These are phyloP conservation scores for Hydrochoerus hydrochaeris DNA, from an alignment of 2,113 vertebrate species.

Conservation along the genomic window DNA sequence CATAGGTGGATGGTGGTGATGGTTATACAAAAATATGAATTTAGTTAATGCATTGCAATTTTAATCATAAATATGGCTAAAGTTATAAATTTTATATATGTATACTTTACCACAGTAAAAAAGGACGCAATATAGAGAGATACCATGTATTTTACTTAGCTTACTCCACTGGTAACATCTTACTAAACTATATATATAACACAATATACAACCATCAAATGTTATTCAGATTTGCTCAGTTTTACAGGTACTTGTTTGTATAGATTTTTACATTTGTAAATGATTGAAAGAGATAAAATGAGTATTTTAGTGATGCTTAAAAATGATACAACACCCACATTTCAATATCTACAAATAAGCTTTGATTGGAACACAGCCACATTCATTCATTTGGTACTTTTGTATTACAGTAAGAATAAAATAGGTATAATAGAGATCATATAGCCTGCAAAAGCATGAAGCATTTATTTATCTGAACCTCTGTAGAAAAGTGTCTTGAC, in stretches of 20 bases:
- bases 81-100: neutral
- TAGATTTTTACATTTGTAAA: neutral
- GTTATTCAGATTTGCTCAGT: neutral
- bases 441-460: neutral
- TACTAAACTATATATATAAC: neutral
- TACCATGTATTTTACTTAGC: neutral
- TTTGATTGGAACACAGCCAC: neutral
- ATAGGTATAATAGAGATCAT: neutral
- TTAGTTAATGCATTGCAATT: neutral
- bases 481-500: neutral
- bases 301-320: neutral
- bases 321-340: neutral
- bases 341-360: neutral
- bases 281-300: neutral
- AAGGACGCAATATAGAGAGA: neutral
- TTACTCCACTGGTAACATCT: neutral
- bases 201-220: neutral
- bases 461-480: neutral
- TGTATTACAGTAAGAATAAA: neutral
- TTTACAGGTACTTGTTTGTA: neutral
- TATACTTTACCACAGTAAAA: neutral
- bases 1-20: neutral
- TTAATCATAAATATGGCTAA: neutral
- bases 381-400: neutral
- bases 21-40: neutral